phyloP scores from a whole-genome alignment of 2,888 invertebrate species.

The Agrotis clavis region DNA sequence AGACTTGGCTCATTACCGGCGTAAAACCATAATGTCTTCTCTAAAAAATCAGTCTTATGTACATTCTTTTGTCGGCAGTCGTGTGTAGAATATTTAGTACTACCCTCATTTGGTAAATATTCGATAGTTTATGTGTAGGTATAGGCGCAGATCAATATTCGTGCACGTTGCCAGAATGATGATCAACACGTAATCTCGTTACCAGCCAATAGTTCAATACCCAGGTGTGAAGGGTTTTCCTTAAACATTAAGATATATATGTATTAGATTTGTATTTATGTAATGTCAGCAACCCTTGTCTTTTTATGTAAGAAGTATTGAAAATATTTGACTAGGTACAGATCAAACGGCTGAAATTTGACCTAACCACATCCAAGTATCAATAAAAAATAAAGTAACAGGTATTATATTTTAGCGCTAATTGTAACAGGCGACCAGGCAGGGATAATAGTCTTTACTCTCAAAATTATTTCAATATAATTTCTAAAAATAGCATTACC shows the following conservation, averaged over 20 bases:
- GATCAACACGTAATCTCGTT: slow-evolving; percentile 56
- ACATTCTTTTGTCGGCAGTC: slow-evolving; percentile 55
- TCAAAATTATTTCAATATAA: slow-evolving; percentile 13
- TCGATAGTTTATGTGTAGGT: slow-evolving; percentile 61
- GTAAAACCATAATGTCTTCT: neutral
- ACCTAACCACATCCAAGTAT: neutral
- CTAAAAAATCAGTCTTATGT: slow-evolving; percentile 17
- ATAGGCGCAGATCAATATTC: slow-evolving; percentile 65
- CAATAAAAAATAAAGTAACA: neutral
- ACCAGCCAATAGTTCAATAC: slow-evolving; percentile 33
- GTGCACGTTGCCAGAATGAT: slow-evolving; percentile 54
- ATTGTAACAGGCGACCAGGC: neutral
- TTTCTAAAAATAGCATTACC: slow-evolving; percentile 3
- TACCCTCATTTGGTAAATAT: slow-evolving; percentile 63
- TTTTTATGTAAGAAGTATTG: slow-evolving; percentile 18
- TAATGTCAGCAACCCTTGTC: slow-evolving; percentile 2
- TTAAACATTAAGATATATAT: slow-evolving; percentile 18
- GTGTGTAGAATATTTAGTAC: slow-evolving; percentile 63
- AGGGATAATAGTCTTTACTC: slow-evolving; percentile 3
- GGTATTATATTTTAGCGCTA: neutral
- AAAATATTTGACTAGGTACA: slow-evolving; percentile 26
- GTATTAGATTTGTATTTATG: slow-evolving; percentile 8
- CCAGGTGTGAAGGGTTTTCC: slow-evolving; percentile 25
- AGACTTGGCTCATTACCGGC: no score
- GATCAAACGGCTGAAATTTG: neutral